phyloP scores from a whole-genome alignment of 2,113 vertebrate species.

The Gallinago jamesoni region DNA sequence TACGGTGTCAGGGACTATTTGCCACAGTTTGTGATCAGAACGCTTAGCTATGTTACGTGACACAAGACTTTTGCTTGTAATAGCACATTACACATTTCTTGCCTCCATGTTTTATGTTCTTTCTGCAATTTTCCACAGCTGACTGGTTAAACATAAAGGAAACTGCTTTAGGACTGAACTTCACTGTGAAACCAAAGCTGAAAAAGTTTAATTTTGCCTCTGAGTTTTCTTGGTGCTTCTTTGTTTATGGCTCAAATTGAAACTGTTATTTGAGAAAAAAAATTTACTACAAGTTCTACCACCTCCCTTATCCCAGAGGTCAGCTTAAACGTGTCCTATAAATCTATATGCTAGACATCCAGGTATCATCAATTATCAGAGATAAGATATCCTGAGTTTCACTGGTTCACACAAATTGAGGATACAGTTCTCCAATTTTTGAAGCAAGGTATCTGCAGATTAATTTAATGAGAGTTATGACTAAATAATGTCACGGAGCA shows the following conservation, averaged over 20 bases:
- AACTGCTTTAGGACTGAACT: background rate
- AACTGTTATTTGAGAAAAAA: background rate
- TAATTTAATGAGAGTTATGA: background rate
- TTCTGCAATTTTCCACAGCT: background rate
- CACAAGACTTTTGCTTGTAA: background rate
- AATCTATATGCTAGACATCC: background rate
- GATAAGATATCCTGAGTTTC: background rate
- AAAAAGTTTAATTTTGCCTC: background rate
- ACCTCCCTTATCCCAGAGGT: background rate
- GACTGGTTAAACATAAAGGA: background rate
- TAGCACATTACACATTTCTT: background rate
- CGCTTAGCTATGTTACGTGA: background rate
- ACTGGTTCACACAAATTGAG: background rate
- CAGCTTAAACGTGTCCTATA: background rate
- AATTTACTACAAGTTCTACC: background rate
- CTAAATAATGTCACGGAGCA: background rate
- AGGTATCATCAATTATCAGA: background rate
- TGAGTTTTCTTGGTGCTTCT: background rate
- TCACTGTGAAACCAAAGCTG: background rate
- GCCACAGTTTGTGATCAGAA: background rate
- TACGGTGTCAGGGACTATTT: background rate
- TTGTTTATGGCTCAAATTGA: background rate
- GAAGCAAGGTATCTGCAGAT: background rate
- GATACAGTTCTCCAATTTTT: background rate
- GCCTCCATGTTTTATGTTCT: background rate